Evolutionary conservation across 2,888 invertebrate genomes (phyloP), one percentile per base, ranked within the genome.

Genomic region (Drosophila cognata): DNA sequence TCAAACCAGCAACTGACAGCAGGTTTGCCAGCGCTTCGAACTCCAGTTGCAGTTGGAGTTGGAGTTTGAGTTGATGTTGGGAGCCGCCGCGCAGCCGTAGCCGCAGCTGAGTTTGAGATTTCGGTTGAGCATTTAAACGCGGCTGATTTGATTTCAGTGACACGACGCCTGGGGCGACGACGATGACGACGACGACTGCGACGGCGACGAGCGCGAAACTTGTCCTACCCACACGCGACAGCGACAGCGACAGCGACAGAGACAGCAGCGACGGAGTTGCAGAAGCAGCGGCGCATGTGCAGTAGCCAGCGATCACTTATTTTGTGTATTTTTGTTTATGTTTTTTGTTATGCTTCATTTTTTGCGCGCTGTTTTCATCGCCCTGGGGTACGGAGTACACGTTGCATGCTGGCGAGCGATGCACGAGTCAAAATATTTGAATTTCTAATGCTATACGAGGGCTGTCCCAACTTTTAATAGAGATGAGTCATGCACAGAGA

Each of bases 361-460:
- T 55, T 43, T 41, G 48, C 28, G 60, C 67, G 71, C 76, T 72
- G 63, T 81, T 82, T 88, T 73, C 74, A 76, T 71, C 75, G 86
- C 90, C 88, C 81, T 77, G 81, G 81, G 90, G 85, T 70, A 77
- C 64, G 65, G 50, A 63, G 61, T 55, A 71, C 78, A 73, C 56
- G 81, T 77, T 83, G 86, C 88, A 89, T 84, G 88, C 79, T 56
- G 36, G 53, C 51, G 29, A 62, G 16, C 57, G 60, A 69, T 77
- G 79, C 72, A 56, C 70, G 79, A 87, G 87, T 90, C 91, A 90
- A 90, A 91, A 91, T 88, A 90, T 90, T 91, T 91, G 80, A 90
- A 91, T 91, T 90, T 91, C 84, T 77, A 89, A 88, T 91, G 82
- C 82, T 58, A 70, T 61, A 56, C 85, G 83, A 85, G 90, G 85